A percentile compares a stretch with the other conserved stretches of the same genome.
These are phyloP conservation scores for Monarcha castaneiventris DNA, from an alignment of 2,113 vertebrate species.

Conservation along the genomic window DNA sequence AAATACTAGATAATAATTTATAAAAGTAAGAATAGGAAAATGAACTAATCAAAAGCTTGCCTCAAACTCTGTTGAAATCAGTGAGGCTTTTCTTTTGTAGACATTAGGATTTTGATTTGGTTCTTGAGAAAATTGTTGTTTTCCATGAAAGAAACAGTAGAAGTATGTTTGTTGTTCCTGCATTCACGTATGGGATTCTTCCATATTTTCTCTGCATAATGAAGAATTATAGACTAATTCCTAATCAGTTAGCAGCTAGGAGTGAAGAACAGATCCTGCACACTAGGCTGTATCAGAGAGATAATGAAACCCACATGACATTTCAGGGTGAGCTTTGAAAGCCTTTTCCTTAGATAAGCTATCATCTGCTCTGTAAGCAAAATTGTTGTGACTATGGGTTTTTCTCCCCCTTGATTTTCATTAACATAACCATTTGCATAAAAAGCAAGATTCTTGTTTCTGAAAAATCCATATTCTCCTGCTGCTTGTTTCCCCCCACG, in stretches of 20 bases:
- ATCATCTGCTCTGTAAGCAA: background rate
- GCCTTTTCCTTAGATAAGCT: background rate
- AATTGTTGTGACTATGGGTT: background rate
- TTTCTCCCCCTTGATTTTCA: background rate
- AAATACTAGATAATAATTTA: background rate
- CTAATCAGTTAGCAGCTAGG: background rate
- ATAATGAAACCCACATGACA: slow-evolving; percentile 26
- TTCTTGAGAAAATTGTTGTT: background rate
- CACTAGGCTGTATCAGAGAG: background rate
- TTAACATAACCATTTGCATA: slow-evolving; percentile 48
- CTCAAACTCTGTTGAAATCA: background rate
- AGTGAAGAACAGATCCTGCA: background rate
- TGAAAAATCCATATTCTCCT: slow-evolving; percentile 17
- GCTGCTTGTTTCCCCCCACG: background rate
- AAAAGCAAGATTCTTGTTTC: background rate
- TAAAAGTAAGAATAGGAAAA: background rate
- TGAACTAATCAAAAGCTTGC: background rate
- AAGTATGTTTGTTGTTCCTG: background rate
- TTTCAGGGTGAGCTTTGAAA: slow-evolving; percentile 24
- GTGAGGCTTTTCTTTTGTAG: background rate
- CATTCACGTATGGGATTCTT: background rate
- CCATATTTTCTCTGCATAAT: background rate
- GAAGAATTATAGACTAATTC: background rate
- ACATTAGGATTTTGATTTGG: background rate
- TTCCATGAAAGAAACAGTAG: background rate